Evolutionary conservation across 2,113 vertebrate species (phyloP), one percentile per base, ranked within the genome.

Genomic region (Vimba vimba): DNA sequence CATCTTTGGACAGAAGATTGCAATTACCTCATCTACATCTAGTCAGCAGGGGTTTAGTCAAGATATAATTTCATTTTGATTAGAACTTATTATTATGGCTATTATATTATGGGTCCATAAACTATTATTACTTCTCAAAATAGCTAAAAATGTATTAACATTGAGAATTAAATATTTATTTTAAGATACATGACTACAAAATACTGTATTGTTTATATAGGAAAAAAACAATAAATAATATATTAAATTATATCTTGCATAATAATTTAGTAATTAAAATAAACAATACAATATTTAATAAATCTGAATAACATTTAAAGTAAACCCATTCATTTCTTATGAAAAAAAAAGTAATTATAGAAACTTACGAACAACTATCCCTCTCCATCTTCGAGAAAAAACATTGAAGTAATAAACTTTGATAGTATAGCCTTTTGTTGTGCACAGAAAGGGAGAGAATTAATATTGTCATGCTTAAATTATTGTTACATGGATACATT

Each of bases 1-100:
- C 95, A 95, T 94, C 95, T 95, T 94, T 93, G 62, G 95, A 21
- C 85, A 87, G 23, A 92, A 86, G 8, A 10, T n/a, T 25, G 83
- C 76, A 90, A 81, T 68, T 79, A 55, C 90, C 66, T 15, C 30
- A 39, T 60, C 36, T 27, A 50, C 75, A 25, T 45, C 27, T 57
- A 59, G 52, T 83, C 52, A 43, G 43, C 47, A 57, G n/a, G 6
- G 68, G n/a, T 33, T 21, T 79, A 2, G 12, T 62, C 21, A 64
- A 15, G 7, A 39, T 19, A 45, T 45, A 5, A 73, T 74, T 73
- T 45, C 0, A 45, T 47, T 71, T 39, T 25, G 9, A 74, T 45
- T 73, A 23, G 10, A 45, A 45, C 5, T 55, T 6, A 19, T 55
- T 55, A 55, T 55, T 6, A 55, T 55, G 52, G 52, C 17, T 55